Evolutionary conservation across 1,140 invertebrate genomes (phyloP), one percentile per base, ranked within the genome.

Genomic region (Zaprionus vittiger): DNA sequence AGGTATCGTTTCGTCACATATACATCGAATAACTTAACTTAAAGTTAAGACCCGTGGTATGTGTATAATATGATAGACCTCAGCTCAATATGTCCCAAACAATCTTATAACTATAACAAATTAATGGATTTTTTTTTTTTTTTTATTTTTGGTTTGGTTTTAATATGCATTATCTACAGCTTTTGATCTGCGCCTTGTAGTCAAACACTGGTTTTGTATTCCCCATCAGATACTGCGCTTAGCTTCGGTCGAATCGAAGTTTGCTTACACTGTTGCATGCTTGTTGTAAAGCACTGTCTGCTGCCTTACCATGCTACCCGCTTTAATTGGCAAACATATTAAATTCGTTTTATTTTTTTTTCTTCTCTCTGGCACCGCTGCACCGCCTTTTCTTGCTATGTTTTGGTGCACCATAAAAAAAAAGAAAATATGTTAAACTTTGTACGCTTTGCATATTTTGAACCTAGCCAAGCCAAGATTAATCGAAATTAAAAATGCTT

Each of bases 401-500:
- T 26, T 66, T 57, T 20, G 26, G 14, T 66, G 65, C 55, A 68
- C 65, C n/a, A 28, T 1, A 56, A 44, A 31, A 66, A 14, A 44
- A 55, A n/a, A 64, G 15, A 34, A 17, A 7, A 12, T 44, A 59
- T 59, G n/a, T 9, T 6, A 38, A 34, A 31, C 9, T 34, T 11
- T 34, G 12, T 49, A 17, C n/a, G 37, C 69, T 55, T 31, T 26
- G 73, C 38, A 17, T 63, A 52, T 59, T 11, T 22, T 52, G 47
- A 20, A 22, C 22, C 22, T 26, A 9, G 31, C 24, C 31, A 54
- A 20, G 54, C 34, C 69, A 68, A 69, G 54, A 89, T 83, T 80
- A 80, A 87, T 70, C 76, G 76, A 62, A 87, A 87, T 78, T 83
- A 26, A 70, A 47, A 82, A 67, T 79, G 34, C 79, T 57, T 82